Conservation (phyloP, 2,113 vertebrate genomes). For the Laticauda laticaudata region DNA sequence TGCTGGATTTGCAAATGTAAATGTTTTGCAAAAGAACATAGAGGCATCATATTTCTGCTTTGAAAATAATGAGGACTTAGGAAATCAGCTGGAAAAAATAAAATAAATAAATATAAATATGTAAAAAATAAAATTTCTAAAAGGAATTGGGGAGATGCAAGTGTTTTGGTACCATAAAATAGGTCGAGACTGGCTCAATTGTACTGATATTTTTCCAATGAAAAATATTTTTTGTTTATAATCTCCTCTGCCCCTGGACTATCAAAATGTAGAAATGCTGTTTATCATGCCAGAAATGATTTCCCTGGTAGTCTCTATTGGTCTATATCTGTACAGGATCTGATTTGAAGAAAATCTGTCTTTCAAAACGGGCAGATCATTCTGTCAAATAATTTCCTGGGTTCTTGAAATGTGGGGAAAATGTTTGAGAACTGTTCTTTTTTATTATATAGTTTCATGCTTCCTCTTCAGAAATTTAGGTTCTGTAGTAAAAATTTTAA, state of each 20-base stretch:
- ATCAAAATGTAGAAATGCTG: neutral
- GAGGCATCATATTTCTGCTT: neutral
- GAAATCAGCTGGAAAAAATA: neutral
- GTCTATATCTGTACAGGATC: neutral
- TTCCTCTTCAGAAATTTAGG: neutral
- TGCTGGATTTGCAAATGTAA: neutral
- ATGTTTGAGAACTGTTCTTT: neutral
- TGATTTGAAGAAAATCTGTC: neutral
- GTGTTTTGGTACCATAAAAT: neutral
- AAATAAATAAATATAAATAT: too few relatives aligned
- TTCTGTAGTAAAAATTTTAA: neutral
- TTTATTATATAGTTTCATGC: neutral
- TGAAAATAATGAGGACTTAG: neutral
- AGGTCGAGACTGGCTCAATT: neutral
- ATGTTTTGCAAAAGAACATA: neutral
- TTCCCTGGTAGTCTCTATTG: neutral
- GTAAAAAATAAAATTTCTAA: neutral
- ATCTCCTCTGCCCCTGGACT: neutral
- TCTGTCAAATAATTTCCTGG: neutral
- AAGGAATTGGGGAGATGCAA: neutral
- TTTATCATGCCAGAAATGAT: neutral
- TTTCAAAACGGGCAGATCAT: neutral
- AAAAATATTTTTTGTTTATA: neutral
- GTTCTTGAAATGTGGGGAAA: neutral
- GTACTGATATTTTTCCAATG: neutral